Evolutionary conservation across 2,888 invertebrate species (phyloP).

Genomic region (Dolomedes plantarius): DNA sequence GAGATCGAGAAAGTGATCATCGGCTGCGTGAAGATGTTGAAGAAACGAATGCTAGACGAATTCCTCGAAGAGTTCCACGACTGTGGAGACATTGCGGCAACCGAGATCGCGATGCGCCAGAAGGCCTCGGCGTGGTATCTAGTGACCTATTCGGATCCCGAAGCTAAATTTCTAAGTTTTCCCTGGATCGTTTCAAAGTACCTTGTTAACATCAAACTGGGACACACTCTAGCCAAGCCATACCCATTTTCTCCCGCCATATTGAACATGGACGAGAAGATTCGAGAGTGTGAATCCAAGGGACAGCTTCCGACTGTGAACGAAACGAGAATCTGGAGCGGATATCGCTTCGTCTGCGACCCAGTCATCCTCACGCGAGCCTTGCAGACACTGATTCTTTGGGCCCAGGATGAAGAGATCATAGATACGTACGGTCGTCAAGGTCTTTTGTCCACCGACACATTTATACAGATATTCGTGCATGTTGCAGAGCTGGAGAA

Average conservation of each 20-base stretch:
- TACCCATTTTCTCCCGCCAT: slow-evolving; percentile 30
- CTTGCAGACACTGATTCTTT: slow-evolving; percentile 34
- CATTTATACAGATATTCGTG: slow-evolving; percentile 35
- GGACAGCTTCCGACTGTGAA: background rate
- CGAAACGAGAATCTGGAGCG: background rate
- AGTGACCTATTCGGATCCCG: slow-evolving; percentile 45
- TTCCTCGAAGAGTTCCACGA: slow-evolving; percentile 52
- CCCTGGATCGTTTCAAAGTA: slow-evolving; percentile 62
- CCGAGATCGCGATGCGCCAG: slow-evolving; percentile 2
- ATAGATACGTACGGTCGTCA: background rate
- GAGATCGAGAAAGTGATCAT: slow-evolving; percentile 59
- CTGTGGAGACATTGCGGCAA: background rate
- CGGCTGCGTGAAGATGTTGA: slow-evolving; percentile 33
- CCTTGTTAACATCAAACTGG: slow-evolving; percentile 44
- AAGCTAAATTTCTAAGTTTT: slow-evolving; percentile 56
- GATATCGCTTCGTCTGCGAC: slow-evolving; percentile 1
- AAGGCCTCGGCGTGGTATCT: slow-evolving; percentile 70
- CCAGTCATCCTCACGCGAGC: slow-evolving; percentile 12
- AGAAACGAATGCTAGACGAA: slow-evolving; percentile 43
- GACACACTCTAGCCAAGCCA: background rate
- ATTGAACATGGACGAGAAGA: slow-evolving; percentile 30
- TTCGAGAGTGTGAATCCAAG: background rate
- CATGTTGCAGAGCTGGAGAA: slow-evolving; percentile 22
- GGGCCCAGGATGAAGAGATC: slow-evolving; percentile 41
- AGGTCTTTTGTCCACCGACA: slow-evolving; percentile 1